Evolutionary conservation across 2,797 vertebrate species (phyloP).

Genomic region (Trachurus trachurus): DNA sequence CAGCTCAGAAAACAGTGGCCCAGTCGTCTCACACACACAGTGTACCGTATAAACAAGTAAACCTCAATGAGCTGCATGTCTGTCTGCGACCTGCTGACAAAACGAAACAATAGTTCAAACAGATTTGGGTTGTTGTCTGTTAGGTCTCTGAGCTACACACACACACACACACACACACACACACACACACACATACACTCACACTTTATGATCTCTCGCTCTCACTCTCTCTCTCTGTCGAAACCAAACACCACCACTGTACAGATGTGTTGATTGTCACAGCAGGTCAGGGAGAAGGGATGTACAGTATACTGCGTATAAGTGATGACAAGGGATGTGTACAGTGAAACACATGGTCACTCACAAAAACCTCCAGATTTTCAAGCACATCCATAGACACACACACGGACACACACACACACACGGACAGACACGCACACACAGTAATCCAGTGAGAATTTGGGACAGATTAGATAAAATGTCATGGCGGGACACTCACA

Average conservation of each 20-base stretch:
- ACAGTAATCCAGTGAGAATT: slow-evolving; percentile 70
- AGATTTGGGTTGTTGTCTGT: slow-evolving; percentile 33
- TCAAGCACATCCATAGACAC: slow-evolving; percentile 22
- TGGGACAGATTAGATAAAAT: slow-evolving; percentile 78
- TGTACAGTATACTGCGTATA: slow-evolving; percentile 22
- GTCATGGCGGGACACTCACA: slow-evolving; percentile 78
- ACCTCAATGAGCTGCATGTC: slow-evolving; percentile 36
- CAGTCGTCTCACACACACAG: slow-evolving; percentile 14
- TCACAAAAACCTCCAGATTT: slow-evolving; percentile 45
- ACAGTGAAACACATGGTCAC: slow-evolving; percentile 43
- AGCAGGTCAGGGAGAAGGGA: slow-evolving; percentile 33
- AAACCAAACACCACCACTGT: slow-evolving; percentile 7
- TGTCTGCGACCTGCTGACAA: slow-evolving; percentile 39
- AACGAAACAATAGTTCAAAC: slow-evolving; percentile 34
- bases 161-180: background rate
- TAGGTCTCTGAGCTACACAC: slow-evolving; percentile 25
- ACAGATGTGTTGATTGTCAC: slow-evolving; percentile 59
- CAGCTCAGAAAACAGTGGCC: slow-evolving; percentile 14
- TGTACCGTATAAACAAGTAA: slow-evolving; percentile 18
- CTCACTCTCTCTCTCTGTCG: background rate
- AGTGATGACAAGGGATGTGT: slow-evolving; percentile 38
- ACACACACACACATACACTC: background rate
- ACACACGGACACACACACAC: slow-evolving; percentile 22
- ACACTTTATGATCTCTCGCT: background rate
- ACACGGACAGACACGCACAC: slow-evolving; percentile 22